Evolutionary conservation across 2,888 invertebrate genomes (phyloP), one percentile per base, ranked within the genome.

Genomic region (Eupithecia centaureata): DNA sequence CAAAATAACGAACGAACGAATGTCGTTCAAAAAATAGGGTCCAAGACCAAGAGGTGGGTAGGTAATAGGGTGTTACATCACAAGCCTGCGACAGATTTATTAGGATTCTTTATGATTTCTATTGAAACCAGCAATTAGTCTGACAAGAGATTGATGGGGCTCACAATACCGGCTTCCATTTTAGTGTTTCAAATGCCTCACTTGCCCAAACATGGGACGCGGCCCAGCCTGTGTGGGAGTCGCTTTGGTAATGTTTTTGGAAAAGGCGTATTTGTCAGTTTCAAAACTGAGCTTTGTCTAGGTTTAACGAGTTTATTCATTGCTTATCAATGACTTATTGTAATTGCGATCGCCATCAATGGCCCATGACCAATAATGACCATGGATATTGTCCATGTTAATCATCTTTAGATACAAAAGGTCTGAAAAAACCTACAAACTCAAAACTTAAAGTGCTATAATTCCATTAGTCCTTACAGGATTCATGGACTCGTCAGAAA

Each of bases 101-200:
- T 74, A 76, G 74, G 74, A 78, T 79, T 78, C 76, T 75, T 74
- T 52, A 77, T 67, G 69, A 76, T 71, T 69, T 69, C 76, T 69
- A 79, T 79, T 78, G 76, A 79, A 73, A 71, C 76, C 79, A 75
- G 72, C 80, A 82, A 83, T 82, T 76, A 79, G 59, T 71, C 73
- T 78, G 82, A 77, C 80, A 78, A 58, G 73, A 80, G 80, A 83
- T 83, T 82, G 79, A 83, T 83, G 51, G 77, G 61, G 73, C 76
- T 75, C 75, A 72, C 77, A 73, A 76, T 77, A 65, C 64, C 63
- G 63, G 69, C 67, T 65, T 63, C 63, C 66, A 65, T 72, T 74
- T 72, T 67, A 67, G 70, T 66, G 65, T 71, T 70, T 57, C 67
- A 70, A 63, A 72, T 71, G 68, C 62, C 67, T 72, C 57, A 74